These are phyloP conservation scores for Ephydatia muelleri DNA, from an alignment of 37 sponge, comb jelly and placozoan species.

Conservation along the genomic window DNA sequence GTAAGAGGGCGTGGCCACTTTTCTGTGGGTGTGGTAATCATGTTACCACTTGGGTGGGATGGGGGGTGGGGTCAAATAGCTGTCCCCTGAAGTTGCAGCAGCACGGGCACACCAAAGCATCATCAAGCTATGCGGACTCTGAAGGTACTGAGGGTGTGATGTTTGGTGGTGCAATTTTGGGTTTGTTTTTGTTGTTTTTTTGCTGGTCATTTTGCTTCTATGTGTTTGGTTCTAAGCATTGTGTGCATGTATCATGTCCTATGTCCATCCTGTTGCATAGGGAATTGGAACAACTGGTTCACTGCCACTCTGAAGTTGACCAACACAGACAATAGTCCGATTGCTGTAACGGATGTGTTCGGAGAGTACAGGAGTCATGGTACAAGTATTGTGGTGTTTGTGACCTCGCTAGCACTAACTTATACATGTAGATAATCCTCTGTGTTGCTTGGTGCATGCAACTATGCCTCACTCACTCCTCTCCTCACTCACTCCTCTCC, in stretches of 20 bases:
- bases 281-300: constrained; percentile 52
- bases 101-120: constrained; percentile 25
- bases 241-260: too few relatives aligned
- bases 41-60: too few relatives aligned
- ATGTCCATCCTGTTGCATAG: constrained; percentile 13
- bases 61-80: constrained; percentile 4
- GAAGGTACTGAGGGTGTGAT: not conserved
- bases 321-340: constrained; percentile 8
- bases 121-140: not conserved
- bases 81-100: constrained; percentile 33
- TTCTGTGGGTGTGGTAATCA: too few relatives aligned
- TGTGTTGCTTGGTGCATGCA: too few relatives aligned
- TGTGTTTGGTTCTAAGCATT: too few relatives aligned
- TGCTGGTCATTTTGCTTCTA: too few relatives aligned
- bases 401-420: too few relatives aligned
- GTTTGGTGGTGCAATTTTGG: not conserved
- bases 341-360: constrained; percentile 37
- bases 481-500: too few relatives aligned
- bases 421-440: too few relatives aligned
- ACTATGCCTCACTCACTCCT: too few relatives aligned
- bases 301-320: constrained; percentile 29
- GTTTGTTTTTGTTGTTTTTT: not conserved
- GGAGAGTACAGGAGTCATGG: constrained; percentile 53
- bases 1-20: constrained; percentile 33
- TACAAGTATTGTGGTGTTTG: not conserved